Evolutionary conservation across 2,113 vertebrate species (phyloP).

Genomic region (Jacana jacana): DNA sequence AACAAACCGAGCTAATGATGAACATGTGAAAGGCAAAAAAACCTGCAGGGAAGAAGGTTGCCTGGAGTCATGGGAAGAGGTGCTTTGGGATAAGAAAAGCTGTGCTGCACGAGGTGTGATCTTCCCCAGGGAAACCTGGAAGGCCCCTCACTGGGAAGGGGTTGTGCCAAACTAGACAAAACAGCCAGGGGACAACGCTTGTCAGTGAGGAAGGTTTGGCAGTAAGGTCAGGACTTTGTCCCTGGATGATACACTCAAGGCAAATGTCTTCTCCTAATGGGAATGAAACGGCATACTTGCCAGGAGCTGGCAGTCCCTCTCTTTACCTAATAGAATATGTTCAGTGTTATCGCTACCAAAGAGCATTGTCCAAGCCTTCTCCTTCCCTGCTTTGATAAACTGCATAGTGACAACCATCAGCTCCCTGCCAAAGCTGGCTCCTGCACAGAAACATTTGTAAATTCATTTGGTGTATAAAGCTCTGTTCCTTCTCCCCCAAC

Average conservation of each 20-base stretch:
- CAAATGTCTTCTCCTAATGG: not conserved
- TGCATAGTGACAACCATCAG: not conserved
- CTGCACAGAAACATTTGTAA: not conserved
- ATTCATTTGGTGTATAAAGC: not conserved
- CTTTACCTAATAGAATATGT: not conserved
- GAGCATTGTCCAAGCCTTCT: not conserved
- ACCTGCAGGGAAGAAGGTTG: not conserved
- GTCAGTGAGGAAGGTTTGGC: not conserved
- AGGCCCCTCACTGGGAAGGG: not conserved
- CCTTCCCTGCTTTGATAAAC: not conserved
- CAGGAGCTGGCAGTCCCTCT: not conserved
- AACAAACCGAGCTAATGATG: not conserved
- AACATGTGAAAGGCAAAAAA: constrained; percentile 15
- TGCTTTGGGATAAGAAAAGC: constrained; percentile 33
- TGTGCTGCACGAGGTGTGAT: not conserved
- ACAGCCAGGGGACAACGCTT: not conserved
- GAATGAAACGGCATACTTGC: not conserved
- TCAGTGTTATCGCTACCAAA: not conserved
- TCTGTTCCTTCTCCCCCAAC: not conserved
- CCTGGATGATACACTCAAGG: not conserved
- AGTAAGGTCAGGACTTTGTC: not conserved
- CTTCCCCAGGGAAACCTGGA: not conserved
- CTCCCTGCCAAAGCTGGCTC: not conserved
- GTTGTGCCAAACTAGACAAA: not conserved
- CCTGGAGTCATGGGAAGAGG: not conserved